phyloP scores from a whole-genome alignment of 2,113 vertebrate species.

The Larimichthys polyactis region DNA sequence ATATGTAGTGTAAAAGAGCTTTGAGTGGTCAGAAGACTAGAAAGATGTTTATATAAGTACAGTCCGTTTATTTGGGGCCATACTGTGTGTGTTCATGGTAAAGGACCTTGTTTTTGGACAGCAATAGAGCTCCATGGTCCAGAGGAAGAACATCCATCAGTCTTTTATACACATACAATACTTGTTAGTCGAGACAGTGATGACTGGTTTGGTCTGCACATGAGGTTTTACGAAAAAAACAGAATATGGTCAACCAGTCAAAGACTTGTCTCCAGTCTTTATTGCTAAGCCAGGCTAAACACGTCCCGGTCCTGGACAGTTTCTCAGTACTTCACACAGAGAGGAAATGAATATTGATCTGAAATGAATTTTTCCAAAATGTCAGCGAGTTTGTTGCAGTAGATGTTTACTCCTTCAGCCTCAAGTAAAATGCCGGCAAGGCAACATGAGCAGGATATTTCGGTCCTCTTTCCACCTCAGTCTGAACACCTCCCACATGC shows the following conservation, averaged over 20 bases:
- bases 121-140: too few relatives aligned
- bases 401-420: background rate
- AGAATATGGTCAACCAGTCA: too few relatives aligned
- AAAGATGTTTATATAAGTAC: too few relatives aligned
- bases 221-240: too few relatives aligned
- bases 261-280: background rate
- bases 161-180: too few relatives aligned
- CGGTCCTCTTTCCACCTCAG: background rate
- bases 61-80: too few relatives aligned
- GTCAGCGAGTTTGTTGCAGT: background rate
- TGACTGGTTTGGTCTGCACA: too few relatives aligned
- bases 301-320: background rate
- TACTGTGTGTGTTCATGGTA: background rate
- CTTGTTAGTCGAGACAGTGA: too few relatives aligned
- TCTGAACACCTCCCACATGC: background rate
- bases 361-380: constrained; percentile 6
- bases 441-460: background rate
- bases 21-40: too few relatives aligned
- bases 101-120: background rate
- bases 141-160: too few relatives aligned
- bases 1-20: too few relatives aligned
- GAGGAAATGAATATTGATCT: background rate
- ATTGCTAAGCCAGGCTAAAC: background rate
- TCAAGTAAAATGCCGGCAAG: background rate
- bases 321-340: background rate